Evolutionary conservation across 1,140 invertebrate species (phyloP).

Genomic region (Brachystomella parvula): DNA sequence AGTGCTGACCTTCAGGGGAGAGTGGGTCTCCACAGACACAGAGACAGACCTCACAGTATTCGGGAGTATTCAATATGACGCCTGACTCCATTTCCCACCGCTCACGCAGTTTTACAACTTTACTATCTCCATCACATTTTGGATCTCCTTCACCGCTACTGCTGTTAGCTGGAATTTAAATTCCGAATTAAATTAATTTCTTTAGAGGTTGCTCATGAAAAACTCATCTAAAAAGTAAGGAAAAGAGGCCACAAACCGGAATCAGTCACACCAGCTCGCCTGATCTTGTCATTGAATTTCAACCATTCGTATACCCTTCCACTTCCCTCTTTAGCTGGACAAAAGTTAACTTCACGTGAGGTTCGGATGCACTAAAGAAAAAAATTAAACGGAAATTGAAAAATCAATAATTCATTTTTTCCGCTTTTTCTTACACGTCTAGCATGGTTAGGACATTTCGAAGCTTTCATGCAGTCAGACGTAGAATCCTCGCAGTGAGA

Average conservation of each 20-base stretch:
- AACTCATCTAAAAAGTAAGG: neutral
- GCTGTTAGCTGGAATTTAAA: slow-evolving; percentile 6
- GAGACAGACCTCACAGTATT: slow-evolving; percentile 28
- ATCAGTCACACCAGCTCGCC: neutral
- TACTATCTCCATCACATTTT: neutral
- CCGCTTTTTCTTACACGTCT: slow-evolving; percentile 10
- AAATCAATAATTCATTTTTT: neutral
- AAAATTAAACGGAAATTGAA: neutral
- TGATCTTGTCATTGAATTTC: slow-evolving; percentile 17
- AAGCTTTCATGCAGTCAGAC: slow-evolving; percentile 16
- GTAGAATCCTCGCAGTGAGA: slow-evolving; percentile 10
- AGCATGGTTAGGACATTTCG: slow-evolving; percentile 11
- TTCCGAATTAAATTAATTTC: no score
- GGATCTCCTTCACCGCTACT: neutral
- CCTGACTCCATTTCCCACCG: slow-evolving; percentile 28
- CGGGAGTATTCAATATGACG: slow-evolving; percentile 19
- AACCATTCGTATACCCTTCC: slow-evolving; percentile 21
- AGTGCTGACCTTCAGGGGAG: slow-evolving; percentile 12
- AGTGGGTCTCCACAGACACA: slow-evolving; percentile 21
- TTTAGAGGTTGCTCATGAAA: no score
- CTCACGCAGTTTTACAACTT: slow-evolving; percentile 1
- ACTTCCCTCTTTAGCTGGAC: slow-evolving; percentile 7
- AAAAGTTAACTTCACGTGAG: slow-evolving; percentile 6
- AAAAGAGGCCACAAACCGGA: neutral
- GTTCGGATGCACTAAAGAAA: slow-evolving; percentile 20